These are phyloP conservation scores for Cremastinae sp. DNA, from an alignment of 2,888 invertebrate species.

Conservation along the genomic window DNA sequence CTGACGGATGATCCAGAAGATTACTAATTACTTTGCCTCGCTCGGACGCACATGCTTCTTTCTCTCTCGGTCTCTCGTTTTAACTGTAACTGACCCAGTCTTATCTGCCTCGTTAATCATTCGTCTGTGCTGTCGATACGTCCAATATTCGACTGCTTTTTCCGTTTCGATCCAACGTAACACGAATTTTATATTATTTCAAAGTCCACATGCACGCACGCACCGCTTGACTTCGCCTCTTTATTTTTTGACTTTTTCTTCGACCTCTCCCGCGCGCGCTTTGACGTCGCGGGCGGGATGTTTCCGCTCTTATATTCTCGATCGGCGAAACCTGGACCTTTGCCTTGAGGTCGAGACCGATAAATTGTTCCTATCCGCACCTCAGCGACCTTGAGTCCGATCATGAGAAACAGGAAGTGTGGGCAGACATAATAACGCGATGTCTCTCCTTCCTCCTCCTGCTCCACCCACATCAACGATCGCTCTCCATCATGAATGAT, in stretches of 20 bases:
- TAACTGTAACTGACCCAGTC: conserved; percentile 56
- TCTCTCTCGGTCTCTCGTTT: conserved; percentile 41
- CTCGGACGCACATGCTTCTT: conserved; percentile 37
- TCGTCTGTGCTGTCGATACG: conserved; percentile 40
- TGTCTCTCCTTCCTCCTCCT: conserved; percentile 20
- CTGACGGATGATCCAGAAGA: conserved; percentile 60
- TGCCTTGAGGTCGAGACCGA: conserved; percentile 45
- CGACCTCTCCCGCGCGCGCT: neutral
- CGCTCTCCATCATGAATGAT: conserved; percentile 20
- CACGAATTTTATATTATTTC: neutral
- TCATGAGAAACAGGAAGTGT: conserved; percentile 53
- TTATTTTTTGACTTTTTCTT: neutral
- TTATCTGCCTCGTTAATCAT: conserved; percentile 62
- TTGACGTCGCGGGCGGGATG: conserved; percentile 18
- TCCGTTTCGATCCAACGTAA: conserved; percentile 10
- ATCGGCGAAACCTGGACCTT: conserved; percentile 31
- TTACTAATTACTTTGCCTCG: conserved; percentile 58
- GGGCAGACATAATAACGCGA: conserved; percentile 53
- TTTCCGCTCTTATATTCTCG: neutral
- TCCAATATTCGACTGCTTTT: conserved; percentile 37
- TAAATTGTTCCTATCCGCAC: conserved; percentile 36
- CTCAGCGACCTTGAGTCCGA: conserved; percentile 53
- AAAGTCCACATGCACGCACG: neutral
- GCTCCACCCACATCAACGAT: conserved; percentile 41
- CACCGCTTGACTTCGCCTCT: conserved; percentile 2